Evolutionary conservation across 30 jellyfish, hydroid and myxozoan species (phyloP).

Genomic region (Clytia hemisphaerica): DNA sequence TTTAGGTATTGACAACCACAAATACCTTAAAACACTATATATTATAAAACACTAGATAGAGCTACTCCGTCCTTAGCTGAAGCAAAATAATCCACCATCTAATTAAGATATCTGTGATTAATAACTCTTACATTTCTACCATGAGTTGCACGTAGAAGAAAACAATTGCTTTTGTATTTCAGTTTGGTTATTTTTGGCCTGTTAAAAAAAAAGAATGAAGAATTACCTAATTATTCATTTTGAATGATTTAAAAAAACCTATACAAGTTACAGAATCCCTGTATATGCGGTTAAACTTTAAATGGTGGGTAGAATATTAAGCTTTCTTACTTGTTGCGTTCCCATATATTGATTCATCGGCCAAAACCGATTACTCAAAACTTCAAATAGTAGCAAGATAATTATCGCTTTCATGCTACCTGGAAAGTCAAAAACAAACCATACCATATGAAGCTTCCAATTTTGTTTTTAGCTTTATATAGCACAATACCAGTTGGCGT

Average conservation of each 20-base stretch:
- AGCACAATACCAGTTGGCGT: constrained; percentile 99
- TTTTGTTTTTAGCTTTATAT: constrained; percentile 75
- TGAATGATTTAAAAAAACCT: background rate
- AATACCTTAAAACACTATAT: no score
- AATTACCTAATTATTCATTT: background rate
- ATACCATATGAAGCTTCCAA: constrained; percentile 96
- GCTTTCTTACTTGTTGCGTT: no score
- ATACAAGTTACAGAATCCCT: background rate
- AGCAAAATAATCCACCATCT: no score
- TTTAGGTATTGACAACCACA: no score
- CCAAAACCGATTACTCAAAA: no score
- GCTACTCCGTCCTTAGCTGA: no score
- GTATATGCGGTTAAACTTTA: no score
- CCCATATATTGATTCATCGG: no score
- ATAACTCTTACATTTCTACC: constrained; percentile 76
- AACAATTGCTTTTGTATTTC: constrained; percentile 75
- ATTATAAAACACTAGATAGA: no score
- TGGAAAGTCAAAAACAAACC: background rate
- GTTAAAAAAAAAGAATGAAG: background rate
- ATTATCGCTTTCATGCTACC: background rate
- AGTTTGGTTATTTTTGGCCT: constrained; percentile 97
- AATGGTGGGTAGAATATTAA: no score
- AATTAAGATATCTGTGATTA: no score
- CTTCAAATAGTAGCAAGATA: no score
- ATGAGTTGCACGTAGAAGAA: constrained; percentile 82